Conservation (phyloP, 2,888 invertebrate genomes). For the Entomobrya proxima region DNA sequence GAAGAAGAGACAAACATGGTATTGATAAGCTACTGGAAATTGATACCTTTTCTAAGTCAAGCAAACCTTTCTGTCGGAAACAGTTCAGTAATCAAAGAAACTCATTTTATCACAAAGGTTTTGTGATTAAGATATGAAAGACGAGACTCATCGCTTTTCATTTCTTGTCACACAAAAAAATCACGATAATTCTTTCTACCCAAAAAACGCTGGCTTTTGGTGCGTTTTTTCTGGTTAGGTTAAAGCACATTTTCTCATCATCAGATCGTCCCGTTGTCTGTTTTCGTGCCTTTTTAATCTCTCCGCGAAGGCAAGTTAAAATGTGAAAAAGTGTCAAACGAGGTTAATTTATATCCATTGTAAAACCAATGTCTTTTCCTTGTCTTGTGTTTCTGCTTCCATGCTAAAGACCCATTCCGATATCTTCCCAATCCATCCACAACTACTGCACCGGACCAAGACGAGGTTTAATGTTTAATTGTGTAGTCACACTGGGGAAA, state of each 20-base stretch:
- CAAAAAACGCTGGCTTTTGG: neutral
- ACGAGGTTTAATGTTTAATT: constrained; percentile 8
- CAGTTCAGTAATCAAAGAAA: constrained; percentile 34
- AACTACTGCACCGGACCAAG: neutral
- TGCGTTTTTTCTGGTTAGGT: neutral
- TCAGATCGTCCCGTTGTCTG: neutral
- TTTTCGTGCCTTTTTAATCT: constrained; percentile 30
- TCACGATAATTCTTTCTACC: neutral
- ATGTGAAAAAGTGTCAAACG: constrained; percentile 58
- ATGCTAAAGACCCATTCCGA: constrained; percentile 39
- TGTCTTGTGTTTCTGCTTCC: constrained; percentile 27
- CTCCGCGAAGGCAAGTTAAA: constrained; percentile 30
- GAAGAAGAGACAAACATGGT: constrained; percentile 26
- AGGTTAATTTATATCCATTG: constrained; percentile 59
- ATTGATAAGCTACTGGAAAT: constrained; percentile 62
- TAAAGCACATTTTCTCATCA: neutral
- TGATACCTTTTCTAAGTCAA: constrained; percentile 4
- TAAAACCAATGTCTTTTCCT: constrained; percentile 51
- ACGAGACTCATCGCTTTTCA: constrained; percentile 18
- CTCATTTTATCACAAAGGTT: constrained; percentile 23
- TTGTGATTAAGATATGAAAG: constrained; percentile 51
- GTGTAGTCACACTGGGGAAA: neutral
- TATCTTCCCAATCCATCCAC: constrained; percentile 10
- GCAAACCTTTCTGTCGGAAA: constrained; percentile 26
- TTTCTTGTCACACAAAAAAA: neutral